phyloP scores from a whole-genome alignment of 2,888 invertebrate genomes.

The Tetheella fluctuosa region DNA sequence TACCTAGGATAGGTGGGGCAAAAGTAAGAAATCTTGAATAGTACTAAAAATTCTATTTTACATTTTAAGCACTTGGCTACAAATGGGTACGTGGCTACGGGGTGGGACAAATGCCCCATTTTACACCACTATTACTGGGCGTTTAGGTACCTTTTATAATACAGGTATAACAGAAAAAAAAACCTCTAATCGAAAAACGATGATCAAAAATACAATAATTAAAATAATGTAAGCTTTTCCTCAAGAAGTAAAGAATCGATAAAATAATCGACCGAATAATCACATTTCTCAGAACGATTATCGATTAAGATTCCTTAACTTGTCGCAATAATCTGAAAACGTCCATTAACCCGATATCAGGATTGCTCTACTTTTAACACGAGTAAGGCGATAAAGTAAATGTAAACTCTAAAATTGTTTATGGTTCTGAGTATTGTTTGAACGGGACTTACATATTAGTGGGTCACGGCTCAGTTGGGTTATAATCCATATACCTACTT shows the following conservation, averaged over 20 bases:
- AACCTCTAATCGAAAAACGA: neutral
- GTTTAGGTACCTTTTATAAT: neutral
- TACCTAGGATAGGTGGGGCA: too few relatives aligned
- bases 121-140: too few relatives aligned
- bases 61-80: too few relatives aligned
- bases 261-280: conserved; percentile 5
- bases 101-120: too few relatives aligned
- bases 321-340: neutral
- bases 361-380: conserved; percentile 30
- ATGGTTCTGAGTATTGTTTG: conserved; percentile 8
- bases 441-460: neutral
- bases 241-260: conserved; percentile 2
- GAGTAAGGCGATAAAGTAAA: conserved; percentile 32
- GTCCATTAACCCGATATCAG: conserved; percentile 26
- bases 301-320: neutral
- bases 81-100: too few relatives aligned
- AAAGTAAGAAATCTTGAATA: too few relatives aligned
- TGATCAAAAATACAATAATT: neutral
- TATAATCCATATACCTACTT: neutral
- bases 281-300: conserved; percentile 5
- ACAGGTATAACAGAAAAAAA: neutral
- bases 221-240: neutral
- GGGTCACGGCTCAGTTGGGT: neutral
- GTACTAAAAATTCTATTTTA: too few relatives aligned
- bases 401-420: conserved; percentile 23